Evolutionary conservation across 2,113 vertebrate genomes (phyloP), one percentile per base, ranked within the genome.

Genomic region (Scortum barcoo): DNA sequence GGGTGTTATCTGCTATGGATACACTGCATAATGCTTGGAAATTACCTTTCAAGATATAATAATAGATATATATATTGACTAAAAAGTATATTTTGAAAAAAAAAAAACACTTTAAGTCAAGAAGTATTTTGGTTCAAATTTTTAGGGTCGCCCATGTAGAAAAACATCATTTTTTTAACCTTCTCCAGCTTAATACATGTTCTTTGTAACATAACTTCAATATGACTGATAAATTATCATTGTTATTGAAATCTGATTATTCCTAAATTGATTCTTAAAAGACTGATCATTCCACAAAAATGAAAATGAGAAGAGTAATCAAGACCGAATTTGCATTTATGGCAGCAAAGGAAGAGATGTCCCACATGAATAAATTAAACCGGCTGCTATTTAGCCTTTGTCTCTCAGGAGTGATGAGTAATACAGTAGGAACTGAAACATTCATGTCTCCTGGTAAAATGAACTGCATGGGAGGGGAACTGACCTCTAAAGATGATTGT

Each of bases 201-300:
- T 44, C 24, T 28, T n/a, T 13, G 22, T 7, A 22, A 1, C 13
- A 0, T 28, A 77, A 51, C 16, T 22, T 26, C 5, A 63, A 76
- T n/a, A 63, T 76, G 14, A 74, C 28, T 51, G 20, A 50, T 19
- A 33, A 53, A 92, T 96, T 94, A 96, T 95, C 95, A 95, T 95
- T 94, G 94, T 95, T 95, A 95, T 96, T 96, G 95, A 96, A 96
- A 96, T 97, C 94, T 95, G 94, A 96, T 97, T 96, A 96, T 78
- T 95, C 94, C 91, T 93, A 95, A 96, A 96, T 96, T 95, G 93
- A 93, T 95, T 96, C 96, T 95, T 96, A 92, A 97, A 36, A 96
- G 95, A 96, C 94, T 95, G 95, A 97, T 98, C 95, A 96, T 95
- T 93, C 91, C 92, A 95, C 95, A 93, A 96, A 96, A 97, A 97